Evolutionary conservation across 53 echinoderm and acorn worm genomes (phyloP).

Genomic region (Echinarachnius parma): DNA sequence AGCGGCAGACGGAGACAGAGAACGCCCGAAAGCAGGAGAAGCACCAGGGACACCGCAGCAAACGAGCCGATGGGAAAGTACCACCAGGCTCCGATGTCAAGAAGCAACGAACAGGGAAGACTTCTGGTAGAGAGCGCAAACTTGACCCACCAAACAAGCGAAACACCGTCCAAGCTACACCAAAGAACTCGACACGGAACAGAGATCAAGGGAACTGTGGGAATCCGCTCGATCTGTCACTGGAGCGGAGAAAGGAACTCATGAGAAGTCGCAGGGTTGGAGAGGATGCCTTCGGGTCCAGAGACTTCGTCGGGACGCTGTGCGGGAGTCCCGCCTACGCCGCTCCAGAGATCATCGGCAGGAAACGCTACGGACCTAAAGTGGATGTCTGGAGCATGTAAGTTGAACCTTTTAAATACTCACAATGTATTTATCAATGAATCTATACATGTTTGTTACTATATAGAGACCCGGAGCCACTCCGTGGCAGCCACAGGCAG

Average conservation of each 20-base stretch:
- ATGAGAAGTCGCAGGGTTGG: background rate
- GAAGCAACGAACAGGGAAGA: constrained; percentile 1
- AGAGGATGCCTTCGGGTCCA: constrained; percentile 19
- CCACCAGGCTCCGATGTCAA: background rate
- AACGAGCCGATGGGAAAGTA: background rate
- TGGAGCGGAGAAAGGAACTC: background rate
- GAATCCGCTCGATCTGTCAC: background rate
- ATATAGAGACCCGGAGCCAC: too few relatives aligned
- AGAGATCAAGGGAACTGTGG: background rate
- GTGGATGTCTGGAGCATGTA: constrained; percentile 99
- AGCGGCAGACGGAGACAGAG: background rate
- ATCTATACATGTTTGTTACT: too few relatives aligned
- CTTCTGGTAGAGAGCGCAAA: background rate
- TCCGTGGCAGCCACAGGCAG: too few relatives aligned
- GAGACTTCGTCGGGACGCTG: constrained; percentile 55
- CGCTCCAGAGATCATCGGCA: constrained; percentile 93
- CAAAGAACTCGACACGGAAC: background rate
- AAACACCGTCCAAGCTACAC: background rate
- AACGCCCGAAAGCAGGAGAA: constrained; percentile 18
- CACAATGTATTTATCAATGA: too few relatives aligned
- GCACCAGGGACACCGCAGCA: background rate
- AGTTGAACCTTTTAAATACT: too few relatives aligned
- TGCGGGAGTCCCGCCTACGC: constrained; percentile 99
- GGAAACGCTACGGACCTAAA: constrained; percentile 86
- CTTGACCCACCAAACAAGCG: background rate